Conservation (phyloP, 2,797 vertebrate species). For the Otus scops region DNA sequence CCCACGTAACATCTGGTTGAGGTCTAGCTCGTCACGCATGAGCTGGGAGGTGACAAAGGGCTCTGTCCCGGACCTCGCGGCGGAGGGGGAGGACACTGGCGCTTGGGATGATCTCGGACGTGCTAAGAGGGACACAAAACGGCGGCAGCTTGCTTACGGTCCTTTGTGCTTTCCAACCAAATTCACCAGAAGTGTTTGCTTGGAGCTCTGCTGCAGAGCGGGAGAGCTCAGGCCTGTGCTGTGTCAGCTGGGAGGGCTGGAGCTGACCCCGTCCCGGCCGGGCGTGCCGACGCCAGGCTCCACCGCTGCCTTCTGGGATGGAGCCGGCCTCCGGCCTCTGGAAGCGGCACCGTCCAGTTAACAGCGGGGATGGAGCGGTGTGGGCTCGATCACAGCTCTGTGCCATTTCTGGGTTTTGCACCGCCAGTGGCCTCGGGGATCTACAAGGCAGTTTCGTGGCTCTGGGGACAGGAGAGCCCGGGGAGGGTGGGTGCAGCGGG, state of each 20-base stretch:
- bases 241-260: not conserved
- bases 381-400: not conserved
- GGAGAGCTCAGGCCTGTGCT: not conserved
- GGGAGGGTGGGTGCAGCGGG: not conserved
- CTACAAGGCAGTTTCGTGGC: not conserved
- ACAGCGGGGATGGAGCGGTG: accelerated
- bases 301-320: not conserved
- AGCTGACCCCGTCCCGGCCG: not conserved
- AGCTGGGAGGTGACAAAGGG: not conserved
- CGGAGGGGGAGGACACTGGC: not conserved
- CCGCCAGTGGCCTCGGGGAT: accelerated
- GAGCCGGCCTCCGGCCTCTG: not conserved
- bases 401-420: accelerated
- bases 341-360: accelerated
- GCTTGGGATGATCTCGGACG: not conserved
- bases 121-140: not conserved
- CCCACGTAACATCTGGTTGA: slow-evolving; percentile 71
- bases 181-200: not conserved
- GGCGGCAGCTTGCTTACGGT: not conserved
- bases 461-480: not conserved
- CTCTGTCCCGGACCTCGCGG: not conserved
- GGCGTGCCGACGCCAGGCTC: not conserved
- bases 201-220: not conserved
- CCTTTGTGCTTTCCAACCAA: not conserved
- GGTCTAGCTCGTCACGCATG: not conserved